These are phyloP conservation scores for Spatula versicolor DNA, from an alignment of 2,797 vertebrate species.

Conservation along the genomic window DNA sequence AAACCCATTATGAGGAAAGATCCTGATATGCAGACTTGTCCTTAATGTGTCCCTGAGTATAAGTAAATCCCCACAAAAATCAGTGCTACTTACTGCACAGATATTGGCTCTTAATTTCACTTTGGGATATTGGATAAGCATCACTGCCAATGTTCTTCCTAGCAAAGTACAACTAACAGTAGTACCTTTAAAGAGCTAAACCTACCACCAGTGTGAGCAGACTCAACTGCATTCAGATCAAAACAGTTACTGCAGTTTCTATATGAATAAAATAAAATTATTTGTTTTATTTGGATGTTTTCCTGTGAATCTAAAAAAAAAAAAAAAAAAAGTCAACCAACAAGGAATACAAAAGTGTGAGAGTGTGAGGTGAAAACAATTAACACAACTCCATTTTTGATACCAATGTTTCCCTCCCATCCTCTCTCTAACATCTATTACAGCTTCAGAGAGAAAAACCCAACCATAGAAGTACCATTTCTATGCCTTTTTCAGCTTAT, in stretches of 20 bases:
- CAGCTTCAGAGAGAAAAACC: background rate
- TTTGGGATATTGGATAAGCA: background rate
- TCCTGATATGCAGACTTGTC: background rate
- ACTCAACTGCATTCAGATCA: background rate
- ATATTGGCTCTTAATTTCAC: background rate
- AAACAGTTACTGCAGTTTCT: background rate
- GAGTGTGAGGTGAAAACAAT: background rate
- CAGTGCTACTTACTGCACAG: background rate
- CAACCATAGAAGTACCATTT: background rate
- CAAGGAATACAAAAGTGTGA: background rate
- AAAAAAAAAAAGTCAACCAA: background rate
- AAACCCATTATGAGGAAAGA: background rate
- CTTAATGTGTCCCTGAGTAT: background rate
- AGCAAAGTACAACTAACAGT: background rate
- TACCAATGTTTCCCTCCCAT: fast-evolving
- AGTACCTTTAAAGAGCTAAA: background rate
- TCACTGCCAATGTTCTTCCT: background rate
- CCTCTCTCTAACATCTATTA: background rate
- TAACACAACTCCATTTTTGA: background rate
- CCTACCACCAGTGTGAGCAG: background rate
- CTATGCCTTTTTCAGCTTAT: background rate
- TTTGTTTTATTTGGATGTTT: background rate
- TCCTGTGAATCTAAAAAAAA: background rate
- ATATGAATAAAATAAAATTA: background rate
- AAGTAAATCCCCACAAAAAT: background rate